A percentile compares a stretch with the other conserved stretches of the same genome.
phyloP scores from a whole-genome alignment of 2,797 vertebrate genomes.

The Galaxias olidus region DNA sequence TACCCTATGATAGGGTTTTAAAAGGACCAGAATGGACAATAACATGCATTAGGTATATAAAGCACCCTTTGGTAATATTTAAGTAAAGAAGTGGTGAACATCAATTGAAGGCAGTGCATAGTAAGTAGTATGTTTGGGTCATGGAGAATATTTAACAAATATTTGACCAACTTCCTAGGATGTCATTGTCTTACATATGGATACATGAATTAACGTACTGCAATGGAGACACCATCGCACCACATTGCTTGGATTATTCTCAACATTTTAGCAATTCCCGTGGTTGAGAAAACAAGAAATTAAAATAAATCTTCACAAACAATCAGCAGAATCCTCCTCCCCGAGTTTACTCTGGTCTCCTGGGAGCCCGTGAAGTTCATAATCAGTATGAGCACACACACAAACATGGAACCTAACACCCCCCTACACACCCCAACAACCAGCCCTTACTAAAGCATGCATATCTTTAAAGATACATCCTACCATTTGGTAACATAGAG shows the following conservation, averaged over 20 bases:
- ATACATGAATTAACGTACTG: no score
- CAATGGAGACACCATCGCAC: neutral
- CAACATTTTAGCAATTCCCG: slow-evolving; percentile 12
- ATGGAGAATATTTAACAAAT: no score
- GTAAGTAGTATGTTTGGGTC: no score
- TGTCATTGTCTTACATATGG: no score
- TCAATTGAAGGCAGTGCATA: no score
- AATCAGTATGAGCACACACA: slow-evolving; percentile 19
- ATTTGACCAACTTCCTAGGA: no score
- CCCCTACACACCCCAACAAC: neutral
- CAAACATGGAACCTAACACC: neutral
- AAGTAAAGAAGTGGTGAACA: no score
- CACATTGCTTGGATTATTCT: neutral
- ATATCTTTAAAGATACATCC: slow-evolving; percentile 39
- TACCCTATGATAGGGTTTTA: no score
- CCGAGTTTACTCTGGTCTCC: slow-evolving; percentile 20
- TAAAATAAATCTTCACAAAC: slow-evolving; percentile 12
- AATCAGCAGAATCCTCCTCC: slow-evolving; percentile 25
- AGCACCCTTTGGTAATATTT: no score
- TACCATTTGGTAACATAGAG: slow-evolving; percentile 38
- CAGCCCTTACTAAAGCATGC: slow-evolving; percentile 23
- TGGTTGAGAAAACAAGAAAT: slow-evolving; percentile 15
- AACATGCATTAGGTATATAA: no score
- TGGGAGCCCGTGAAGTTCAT: slow-evolving; percentile 34
- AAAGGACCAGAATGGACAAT: no score